These are phyloP conservation scores for Poecilia wingei DNA, from an alignment of 2,797 vertebrate species.

Conservation along the genomic window DNA sequence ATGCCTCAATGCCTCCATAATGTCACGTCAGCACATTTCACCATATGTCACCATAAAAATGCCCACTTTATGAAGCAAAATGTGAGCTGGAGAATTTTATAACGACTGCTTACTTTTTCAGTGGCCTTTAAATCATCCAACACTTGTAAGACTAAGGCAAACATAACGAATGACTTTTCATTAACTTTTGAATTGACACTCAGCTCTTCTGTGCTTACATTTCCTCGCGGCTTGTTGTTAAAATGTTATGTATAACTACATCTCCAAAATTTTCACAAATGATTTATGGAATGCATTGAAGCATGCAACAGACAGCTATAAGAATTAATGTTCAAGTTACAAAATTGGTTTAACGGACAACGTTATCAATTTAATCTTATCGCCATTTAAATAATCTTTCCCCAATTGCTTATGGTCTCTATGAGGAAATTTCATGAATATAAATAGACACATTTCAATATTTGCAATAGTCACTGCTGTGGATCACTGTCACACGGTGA, in stretches of 20 bases:
- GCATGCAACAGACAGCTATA: constrained; percentile 26
- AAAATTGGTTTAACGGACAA: constrained; percentile 19
- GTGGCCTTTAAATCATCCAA: background rate
- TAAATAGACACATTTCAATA: constrained; percentile 61
- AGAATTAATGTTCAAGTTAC: constrained; percentile 18
- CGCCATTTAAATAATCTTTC: constrained; percentile 47
- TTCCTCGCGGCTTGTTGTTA: background rate
- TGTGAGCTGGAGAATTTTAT: background rate
- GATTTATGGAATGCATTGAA: background rate
- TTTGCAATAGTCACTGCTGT: constrained; percentile 53
- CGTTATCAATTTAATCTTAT: constrained; percentile 43
- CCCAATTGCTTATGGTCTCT: constrained; percentile 39
- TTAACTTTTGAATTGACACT: background rate
- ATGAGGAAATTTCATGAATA: constrained; percentile 62
- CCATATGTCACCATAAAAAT: background rate
- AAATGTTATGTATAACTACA: background rate
- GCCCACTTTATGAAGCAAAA: background rate
- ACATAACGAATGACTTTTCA: background rate
- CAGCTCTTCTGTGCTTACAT: background rate
- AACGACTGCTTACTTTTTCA: background rate
- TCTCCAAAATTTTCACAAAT: background rate
- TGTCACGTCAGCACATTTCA: background rate
- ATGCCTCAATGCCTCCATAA: background rate
- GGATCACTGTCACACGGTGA: constrained; percentile 66
- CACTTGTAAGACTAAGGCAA: background rate